Percentiles rank a stretch among this genome's conserved stretches.
Conservation (phyloP, 2,797 vertebrate genomes). For the Takifugu rubripes region DNA sequence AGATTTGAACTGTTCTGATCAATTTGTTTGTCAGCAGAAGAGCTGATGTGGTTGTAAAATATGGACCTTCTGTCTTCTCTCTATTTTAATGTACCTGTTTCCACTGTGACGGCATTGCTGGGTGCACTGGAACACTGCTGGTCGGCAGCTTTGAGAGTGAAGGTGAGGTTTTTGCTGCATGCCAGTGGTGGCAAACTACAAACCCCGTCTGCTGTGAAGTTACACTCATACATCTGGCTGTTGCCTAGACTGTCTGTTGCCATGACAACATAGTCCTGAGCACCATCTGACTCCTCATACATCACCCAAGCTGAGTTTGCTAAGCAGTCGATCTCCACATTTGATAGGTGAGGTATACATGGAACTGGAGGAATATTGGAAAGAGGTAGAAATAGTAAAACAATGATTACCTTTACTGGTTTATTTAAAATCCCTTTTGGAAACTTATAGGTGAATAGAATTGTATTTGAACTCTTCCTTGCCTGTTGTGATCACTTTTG, state of each 20-base stretch:
- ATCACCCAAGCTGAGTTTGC: conserved; percentile 68
- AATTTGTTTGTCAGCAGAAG: no score
- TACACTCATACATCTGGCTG: conserved; percentile 51
- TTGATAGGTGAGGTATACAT: conserved; percentile 61
- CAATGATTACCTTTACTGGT: background rate
- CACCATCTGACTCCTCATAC: conserved; percentile 54
- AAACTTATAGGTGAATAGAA: no score
- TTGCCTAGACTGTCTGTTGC: conserved; percentile 37
- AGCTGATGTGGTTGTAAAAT: background rate
- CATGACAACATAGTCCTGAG: conserved; percentile 46
- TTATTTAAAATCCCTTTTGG: background rate
- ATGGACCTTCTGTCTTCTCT: background rate
- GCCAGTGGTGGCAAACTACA: conserved; percentile 59
- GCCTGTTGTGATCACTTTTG: conserved; percentile 64
- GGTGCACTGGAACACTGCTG: conserved; percentile 60
- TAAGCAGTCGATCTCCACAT: conserved; percentile 74
- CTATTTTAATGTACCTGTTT: conserved; percentile 64
- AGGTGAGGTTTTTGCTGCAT: conserved; percentile 70
- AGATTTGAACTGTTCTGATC: background rate
- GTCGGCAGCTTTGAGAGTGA: conserved; percentile 61
- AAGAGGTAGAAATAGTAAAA: background rate
- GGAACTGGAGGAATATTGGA: conserved; percentile 55
- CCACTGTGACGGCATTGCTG: conserved; percentile 58
- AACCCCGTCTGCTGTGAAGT: conserved; percentile 27
- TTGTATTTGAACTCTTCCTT: conserved; percentile 11